Base-by-base conservation (phyloP, 1,140 invertebrate genomes). In the Zaprionus inermis region DNA sequence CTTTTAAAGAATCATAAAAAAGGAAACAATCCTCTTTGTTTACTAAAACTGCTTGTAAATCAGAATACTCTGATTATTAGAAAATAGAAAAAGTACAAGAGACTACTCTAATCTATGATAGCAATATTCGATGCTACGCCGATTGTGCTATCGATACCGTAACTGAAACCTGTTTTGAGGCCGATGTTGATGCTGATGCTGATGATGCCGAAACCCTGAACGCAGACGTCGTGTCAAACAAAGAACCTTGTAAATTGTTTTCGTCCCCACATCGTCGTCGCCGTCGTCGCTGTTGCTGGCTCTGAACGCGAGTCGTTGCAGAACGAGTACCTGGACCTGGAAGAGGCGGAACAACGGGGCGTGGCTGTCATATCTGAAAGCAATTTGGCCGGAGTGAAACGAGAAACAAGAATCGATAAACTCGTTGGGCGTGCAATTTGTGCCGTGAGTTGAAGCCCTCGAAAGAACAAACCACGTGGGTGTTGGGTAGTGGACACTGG, bases 341-440 rank as follows among this genome's bases (percentile, higher is more conserved):
- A 89, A 88, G 63, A 70, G 83, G 83, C 79, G 83, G 83, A 52
- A 36, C 68, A 57, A 41, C n/a, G 16, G 68, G 76, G 63, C 67
- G 76, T 73, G 84, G 69, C 79, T 88, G 83, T 88, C 84, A 88
- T 88, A 88, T 88, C 84, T 89, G 84, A 89, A 88, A 88, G 85
- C 85, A 90, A 90, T 89, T 89, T 89, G 78, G 68, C 14, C 76
- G 56, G 54, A 82, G 24, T 55, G 22, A 78, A 86, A 79, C 82
- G 82, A 79, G 84, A 49, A 78, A 89, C 85, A 75, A 74, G 85
- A 90, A 89, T 89, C 84, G 81, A 89, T 89, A 89, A 89, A 89
- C 77, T 89, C 85, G 84, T 85, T 89, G 85, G 85, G 85, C 84
- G 85, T 89, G 84, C 84, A 89, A 89, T 89, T 89, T 89, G 85